These are phyloP conservation scores for Synodontis membranacea DNA, from an alignment of 2,113 vertebrate genomes.

Conservation along the genomic window DNA sequence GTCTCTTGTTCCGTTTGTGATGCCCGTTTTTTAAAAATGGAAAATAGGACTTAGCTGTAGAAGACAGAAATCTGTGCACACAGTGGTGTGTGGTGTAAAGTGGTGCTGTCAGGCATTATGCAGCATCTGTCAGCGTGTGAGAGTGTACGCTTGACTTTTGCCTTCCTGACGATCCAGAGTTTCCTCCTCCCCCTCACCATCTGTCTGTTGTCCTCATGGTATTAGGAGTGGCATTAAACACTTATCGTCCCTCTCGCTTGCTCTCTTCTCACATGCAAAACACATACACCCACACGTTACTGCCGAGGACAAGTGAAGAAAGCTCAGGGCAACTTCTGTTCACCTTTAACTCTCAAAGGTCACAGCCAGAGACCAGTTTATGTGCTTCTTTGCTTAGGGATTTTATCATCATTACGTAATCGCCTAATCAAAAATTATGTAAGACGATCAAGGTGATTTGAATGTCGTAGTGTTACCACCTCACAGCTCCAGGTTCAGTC, in stretches of 20 bases:
- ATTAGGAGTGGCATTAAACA: slow-evolving; percentile 7
- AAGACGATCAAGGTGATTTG: not conserved
- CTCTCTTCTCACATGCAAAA: not conserved
- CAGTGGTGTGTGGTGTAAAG: not conserved
- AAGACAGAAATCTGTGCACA: slow-evolving; percentile 1
- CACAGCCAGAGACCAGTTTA: not conserved
- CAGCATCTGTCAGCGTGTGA: slow-evolving; percentile 25
- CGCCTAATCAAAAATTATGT: not conserved
- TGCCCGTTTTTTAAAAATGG: not conserved
- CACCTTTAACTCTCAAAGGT: slow-evolving; percentile 24
- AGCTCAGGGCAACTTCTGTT: slow-evolving; percentile 7
- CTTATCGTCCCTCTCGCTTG: not conserved
- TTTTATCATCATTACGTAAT: not conserved
- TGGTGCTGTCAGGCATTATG: not conserved
- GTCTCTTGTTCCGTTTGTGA: not conserved
- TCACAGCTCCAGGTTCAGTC: not conserved
- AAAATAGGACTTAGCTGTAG: not conserved
- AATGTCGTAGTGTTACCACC: not conserved
- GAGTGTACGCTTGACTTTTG: slow-evolving; percentile 24
- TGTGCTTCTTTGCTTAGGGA: not conserved
- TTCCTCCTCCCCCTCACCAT: slow-evolving; percentile 37
- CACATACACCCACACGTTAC: not conserved
- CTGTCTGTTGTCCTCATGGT: slow-evolving; percentile 28
- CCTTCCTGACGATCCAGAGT: slow-evolving; percentile 33
- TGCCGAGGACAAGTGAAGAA: not conserved